Evolutionary conservation across 2,888 invertebrate genomes (phyloP).

Genomic region (Chaitophorus viminalis): DNA sequence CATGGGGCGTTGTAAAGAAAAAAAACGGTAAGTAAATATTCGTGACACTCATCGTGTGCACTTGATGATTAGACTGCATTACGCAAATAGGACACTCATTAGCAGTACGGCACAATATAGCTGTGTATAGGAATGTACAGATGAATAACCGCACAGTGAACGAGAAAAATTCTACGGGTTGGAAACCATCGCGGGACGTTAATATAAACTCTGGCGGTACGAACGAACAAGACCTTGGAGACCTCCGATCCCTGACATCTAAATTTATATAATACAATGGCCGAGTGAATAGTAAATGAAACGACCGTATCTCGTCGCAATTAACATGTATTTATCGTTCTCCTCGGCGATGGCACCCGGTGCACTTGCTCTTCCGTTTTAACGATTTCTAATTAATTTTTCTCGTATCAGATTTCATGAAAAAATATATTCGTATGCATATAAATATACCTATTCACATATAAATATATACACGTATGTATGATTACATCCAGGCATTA

Average conservation of each 20-base stretch:
- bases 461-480: too few species aligned
- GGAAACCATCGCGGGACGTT: constrained; percentile 26
- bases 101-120: background rate
- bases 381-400: too few species aligned
- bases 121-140: background rate
- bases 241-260: constrained; percentile 59
- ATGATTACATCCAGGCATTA: too few species aligned
- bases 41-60: too few species aligned
- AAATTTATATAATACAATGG: constrained; percentile 29
- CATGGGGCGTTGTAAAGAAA: too few species aligned
- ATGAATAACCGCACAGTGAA: background rate
- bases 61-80: too few species aligned
- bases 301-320: constrained; percentile 38
- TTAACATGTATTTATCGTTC: constrained; percentile 15
- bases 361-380: too few species aligned
- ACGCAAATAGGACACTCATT: constrained; percentile 25
- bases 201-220: constrained; percentile 12
- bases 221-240: constrained; percentile 33
- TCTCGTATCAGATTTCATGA: too few species aligned
- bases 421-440: too few species aligned
- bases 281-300: constrained; percentile 24
- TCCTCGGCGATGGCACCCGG: background rate
- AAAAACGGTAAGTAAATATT: too few species aligned
- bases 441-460: too few species aligned
- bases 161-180: constrained; percentile 38